Base-by-base conservation (phyloP, 2,888 invertebrate genomes). In the Chaitophorus viminalis region DNA sequence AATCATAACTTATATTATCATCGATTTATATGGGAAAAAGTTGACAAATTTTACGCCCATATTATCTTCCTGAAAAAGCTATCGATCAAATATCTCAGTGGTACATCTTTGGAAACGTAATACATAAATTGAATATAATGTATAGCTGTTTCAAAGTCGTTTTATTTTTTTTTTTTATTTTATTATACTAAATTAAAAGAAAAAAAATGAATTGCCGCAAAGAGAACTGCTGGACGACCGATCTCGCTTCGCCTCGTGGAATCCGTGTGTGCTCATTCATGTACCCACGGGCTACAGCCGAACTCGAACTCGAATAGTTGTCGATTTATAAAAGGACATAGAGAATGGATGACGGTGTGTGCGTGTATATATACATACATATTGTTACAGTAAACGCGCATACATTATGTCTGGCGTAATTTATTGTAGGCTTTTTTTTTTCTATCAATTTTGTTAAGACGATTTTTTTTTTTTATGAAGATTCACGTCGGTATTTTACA, bases 351-450 rank as follows among this genome's bases (percentile, higher is more conserved):
- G 68, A 25, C 25, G n/a, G 68, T 68, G 29, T 68, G 29, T 68
- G 68, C 9, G 29, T 8, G 29, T 29, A 29, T 68, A 11, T 60
- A 25, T 60, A 9, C 4, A 60, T 25, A 60, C n/a, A n/a, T 60
- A 60, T 8, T 25, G 25, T 25, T 25, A 25, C 21, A 25, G 21
- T 60, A 46, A 46, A 60, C 60, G 25, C 60, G 60, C 60, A 60
- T 60, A 60, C n/a, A 54, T 54, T 25, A 54, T 78, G 33, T 21
- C 54, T 1, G 5, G 77, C 31, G 25, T 78, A 54, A 54, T 78
- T 78, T 60, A 78, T 78, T 54, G 39, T 54, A 54, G 78, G 78
- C 31, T 60, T 54, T 33, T 77, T 77, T 78, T 54, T 78, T 33
- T 78, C 18, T 25, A 77, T 77, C 39, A 77, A 78, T 54, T 78